Conservation (phyloP, 2,797 vertebrate species). For the Lateolabrax maculatus region DNA sequence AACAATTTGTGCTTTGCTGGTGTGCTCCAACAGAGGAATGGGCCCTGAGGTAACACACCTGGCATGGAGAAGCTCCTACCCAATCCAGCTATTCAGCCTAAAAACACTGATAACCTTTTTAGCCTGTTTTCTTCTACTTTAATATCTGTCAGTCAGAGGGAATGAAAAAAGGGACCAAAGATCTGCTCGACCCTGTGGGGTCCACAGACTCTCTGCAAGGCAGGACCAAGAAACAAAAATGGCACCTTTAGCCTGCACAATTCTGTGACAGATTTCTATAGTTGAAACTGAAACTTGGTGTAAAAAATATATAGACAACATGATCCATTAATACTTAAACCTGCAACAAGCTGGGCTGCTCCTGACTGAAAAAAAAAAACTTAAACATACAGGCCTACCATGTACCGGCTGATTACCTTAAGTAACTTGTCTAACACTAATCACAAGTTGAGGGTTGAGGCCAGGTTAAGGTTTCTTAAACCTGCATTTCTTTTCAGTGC, state of each 20-base stretch:
- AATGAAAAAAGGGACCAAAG: background rate
- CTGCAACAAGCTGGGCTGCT: no score
- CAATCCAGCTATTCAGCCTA: background rate
- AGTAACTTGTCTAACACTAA: background rate
- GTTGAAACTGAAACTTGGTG: no score
- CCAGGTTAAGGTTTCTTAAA: background rate
- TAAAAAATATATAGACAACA: no score
- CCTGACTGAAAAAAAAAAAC: no score
- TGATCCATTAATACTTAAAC: no score
- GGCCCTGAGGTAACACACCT: slow-evolving; percentile 58
- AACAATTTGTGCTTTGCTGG: slow-evolving; percentile 12
- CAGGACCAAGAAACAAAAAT: background rate
- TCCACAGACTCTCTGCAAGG: background rate
- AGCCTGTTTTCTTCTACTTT: background rate
- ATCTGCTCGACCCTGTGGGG: background rate
- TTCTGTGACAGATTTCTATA: no score
- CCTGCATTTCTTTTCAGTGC: background rate
- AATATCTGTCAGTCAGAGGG: background rate
- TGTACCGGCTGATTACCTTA: background rate
- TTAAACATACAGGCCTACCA: no score
- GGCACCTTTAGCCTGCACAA: no score
- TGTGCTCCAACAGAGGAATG: slow-evolving; percentile 28
- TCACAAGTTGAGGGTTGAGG: background rate
- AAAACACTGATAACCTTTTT: slow-evolving; percentile 17
- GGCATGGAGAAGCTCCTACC: background rate